These are phyloP conservation scores for Leptinotarsa undecemlineata DNA, from an alignment of 1,140 invertebrate genomes.

Conservation along the genomic window DNA sequence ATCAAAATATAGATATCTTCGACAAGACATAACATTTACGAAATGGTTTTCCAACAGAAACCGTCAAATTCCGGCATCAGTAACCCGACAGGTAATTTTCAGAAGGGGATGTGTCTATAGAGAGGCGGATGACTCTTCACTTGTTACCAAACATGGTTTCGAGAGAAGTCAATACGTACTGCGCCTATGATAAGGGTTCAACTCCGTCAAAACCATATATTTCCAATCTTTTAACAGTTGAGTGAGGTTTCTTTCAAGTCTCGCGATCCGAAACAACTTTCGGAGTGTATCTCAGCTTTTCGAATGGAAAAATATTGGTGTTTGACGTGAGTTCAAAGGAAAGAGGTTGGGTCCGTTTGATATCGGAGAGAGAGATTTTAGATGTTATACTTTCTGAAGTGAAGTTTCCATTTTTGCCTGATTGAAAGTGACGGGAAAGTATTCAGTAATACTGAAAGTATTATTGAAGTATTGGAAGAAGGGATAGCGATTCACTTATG, in stretches of 20 bases:
- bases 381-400: too few species aligned
- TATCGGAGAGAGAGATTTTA: too few species aligned
- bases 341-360: not conserved
- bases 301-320: not conserved
- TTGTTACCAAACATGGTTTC: not conserved
- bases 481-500: too few species aligned
- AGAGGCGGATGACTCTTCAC: not conserved
- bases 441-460: too few species aligned
- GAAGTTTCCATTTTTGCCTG: too few species aligned
- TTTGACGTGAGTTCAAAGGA: not conserved
- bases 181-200: not conserved
- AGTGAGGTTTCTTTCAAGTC: not conserved
- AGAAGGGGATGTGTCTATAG: not conserved
- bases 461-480: too few species aligned
- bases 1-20: too few species aligned
- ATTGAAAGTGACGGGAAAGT: too few species aligned
- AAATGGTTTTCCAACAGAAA: too few species aligned
- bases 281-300: not conserved
- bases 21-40: too few species aligned
- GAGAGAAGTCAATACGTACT: not conserved
- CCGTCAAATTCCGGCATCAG: too few species aligned
- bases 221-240: not conserved
- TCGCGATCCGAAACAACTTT: not conserved
- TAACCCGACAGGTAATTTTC: not conserved
- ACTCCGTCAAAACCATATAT: not conserved